Base-by-base conservation (phyloP, 2,797 vertebrate species). In the Poecilia velifera region DNA sequence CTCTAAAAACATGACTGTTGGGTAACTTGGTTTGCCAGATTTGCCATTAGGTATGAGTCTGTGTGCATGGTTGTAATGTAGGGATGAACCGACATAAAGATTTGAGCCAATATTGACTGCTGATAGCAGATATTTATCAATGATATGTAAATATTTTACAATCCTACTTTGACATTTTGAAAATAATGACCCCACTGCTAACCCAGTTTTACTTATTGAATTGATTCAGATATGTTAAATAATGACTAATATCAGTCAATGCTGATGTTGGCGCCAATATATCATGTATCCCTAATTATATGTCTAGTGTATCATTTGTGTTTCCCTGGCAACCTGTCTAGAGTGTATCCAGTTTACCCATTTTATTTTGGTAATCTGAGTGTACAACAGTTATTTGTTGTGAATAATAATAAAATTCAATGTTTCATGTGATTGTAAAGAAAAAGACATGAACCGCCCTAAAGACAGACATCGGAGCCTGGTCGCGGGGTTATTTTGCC, bases 401-500 rank as follows among this genome's bases (percentile, higher is more conserved):
- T 1, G 20, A 41, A 70, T n/a, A 43, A 41, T 13, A 2, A 25
- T 16, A 3, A 28, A 71, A 71, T 28, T 6, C 1, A 1, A 45
- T n/a, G 12, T 45, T 45, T 71, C 1, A 46, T 46, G 68, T 46
- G 68, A 28, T 25, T 41, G 22, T n/a, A 9, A 74, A 41, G 34
- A 13, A 73, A 34, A 49, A 36, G 2, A 10, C 47, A 39, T 70
- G 20, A 5, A 71, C n/a, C 28, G 68, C 49, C 25, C 14, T 6
- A 10, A 55, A 49, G 57, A 59, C 1, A 80, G 70, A 57, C 55
- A 80, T 70, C 1, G 46, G 34, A 59, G 68, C 66, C 34, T 66
- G 80, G 78, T 82, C 83, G 86, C 80, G 18, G 68, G 14, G 73
- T 76, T 59, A 85, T 88, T 66, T 83, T 84, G 82, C 83, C 82